Conservation (phyloP, 2,888 invertebrate species). For the Leptopterna dolabrata region DNA sequence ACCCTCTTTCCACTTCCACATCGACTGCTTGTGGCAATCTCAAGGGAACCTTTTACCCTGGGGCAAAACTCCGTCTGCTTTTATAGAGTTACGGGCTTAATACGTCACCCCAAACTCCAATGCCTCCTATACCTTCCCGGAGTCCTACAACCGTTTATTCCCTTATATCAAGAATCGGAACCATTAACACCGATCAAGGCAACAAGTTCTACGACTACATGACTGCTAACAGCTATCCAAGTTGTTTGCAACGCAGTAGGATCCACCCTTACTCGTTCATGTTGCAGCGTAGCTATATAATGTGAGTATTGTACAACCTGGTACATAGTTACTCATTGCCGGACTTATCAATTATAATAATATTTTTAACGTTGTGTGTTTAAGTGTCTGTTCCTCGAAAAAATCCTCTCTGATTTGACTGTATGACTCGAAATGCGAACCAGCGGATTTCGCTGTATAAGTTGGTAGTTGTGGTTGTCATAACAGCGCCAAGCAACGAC, state of each 20-base stretch:
- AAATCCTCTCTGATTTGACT: no score
- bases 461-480: no score
- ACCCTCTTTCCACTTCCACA: not conserved
- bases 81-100: slow-evolving; percentile 17
- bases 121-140: not conserved
- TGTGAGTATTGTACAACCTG: no score
- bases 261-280: no score
- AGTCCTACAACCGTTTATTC: not conserved
- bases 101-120: not conserved
- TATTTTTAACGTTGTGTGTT: no score
- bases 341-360: no score
- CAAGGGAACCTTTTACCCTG: slow-evolving; percentile 8
- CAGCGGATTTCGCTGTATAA: no score
- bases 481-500: no score
- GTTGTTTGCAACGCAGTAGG: not conserved
- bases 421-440: no score
- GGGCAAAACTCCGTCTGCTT: slow-evolving; percentile 22
- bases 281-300: no score
- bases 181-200: slow-evolving; percentile 10
- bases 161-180: not conserved
- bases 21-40: not conserved
- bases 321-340: no score
- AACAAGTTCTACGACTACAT: not conserved
- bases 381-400: no score
- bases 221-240: not conserved